phyloP scores from a whole-genome alignment of 2,797 vertebrate genomes.

The Leuciscus waleckii region DNA sequence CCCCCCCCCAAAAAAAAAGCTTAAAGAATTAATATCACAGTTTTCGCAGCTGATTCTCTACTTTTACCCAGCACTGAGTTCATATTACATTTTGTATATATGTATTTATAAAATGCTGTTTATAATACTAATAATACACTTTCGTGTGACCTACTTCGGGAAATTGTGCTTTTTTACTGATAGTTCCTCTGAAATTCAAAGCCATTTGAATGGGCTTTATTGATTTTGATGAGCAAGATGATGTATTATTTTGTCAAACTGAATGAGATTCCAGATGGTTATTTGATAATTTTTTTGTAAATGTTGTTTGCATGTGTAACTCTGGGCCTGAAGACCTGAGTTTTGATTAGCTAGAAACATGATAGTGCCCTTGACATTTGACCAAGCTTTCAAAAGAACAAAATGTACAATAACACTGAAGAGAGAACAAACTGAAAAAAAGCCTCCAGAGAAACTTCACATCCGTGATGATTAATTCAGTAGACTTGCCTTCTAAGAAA shows the following conservation, averaged over 20 bases:
- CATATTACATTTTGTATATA: background rate
- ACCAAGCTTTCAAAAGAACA: conserved; percentile 13
- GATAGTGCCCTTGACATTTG: conserved; percentile 8
- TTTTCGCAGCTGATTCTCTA: background rate
- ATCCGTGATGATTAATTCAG: background rate
- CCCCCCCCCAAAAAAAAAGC: background rate
- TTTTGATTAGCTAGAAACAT: conserved; percentile 15
- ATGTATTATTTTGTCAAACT: conserved; percentile 2
- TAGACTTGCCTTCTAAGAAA: background rate
- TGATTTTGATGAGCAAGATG: conserved; percentile 15
- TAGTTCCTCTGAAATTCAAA: conserved; percentile 9
- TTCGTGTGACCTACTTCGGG: background rate
- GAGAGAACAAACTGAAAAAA: background rate
- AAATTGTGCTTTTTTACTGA: background rate
- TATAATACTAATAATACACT: background rate
- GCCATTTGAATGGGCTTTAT: conserved; percentile 2
- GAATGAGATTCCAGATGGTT: background rate
- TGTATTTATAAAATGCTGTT: no score
- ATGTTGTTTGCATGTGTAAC: background rate
- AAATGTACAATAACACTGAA: conserved; percentile 8
- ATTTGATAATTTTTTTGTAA: conserved; percentile 10
- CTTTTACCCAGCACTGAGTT: background rate
- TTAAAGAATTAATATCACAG: background rate
- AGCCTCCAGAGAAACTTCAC: conserved; percentile 17
- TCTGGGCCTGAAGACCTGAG: background rate